phyloP scores from a whole-genome alignment of 35 echinoderm and acorn worm genomes.

The Apostichopus japonicus region DNA sequence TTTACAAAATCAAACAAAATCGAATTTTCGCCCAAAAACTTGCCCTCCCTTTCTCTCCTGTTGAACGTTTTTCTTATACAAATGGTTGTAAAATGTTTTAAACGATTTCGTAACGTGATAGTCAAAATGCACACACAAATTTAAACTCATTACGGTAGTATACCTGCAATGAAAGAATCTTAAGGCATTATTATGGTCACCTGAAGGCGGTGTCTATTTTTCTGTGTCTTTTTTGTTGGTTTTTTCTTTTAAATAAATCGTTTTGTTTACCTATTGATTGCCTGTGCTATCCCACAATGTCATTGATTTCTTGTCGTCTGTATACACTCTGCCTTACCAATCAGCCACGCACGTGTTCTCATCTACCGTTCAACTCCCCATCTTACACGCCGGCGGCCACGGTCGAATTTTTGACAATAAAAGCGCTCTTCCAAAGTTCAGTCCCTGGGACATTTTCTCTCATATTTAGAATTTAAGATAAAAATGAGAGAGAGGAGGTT shows the following conservation, averaged over 20 bases:
- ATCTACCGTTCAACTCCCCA: constrained; percentile 44
- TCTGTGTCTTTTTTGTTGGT: too few species aligned
- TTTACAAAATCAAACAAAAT: constrained; percentile 38
- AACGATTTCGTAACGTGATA: constrained; percentile 39
- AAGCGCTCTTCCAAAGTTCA: constrained; percentile 29
- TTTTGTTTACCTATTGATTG: constrained; percentile 49
- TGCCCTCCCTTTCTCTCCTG: background rate
- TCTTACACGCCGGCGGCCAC: constrained; percentile 48
- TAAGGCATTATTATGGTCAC: constrained; percentile 34
- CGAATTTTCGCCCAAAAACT: constrained; percentile 11
- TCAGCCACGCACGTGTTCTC: constrained; percentile 37
- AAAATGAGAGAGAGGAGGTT: background rate
- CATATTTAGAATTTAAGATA: background rate
- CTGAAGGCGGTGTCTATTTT: constrained; percentile 30
- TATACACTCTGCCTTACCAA: background rate
- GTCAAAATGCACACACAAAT: constrained; percentile 40
- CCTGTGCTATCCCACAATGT: background rate
- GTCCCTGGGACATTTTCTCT: constrained; percentile 18
- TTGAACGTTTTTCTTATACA: background rate
- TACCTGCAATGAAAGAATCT: background rate
- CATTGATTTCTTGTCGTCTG: constrained; percentile 33
- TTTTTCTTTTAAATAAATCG: constrained; percentile 16
- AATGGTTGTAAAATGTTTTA: constrained; percentile 19
- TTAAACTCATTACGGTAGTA: constrained; percentile 28
- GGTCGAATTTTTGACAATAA: constrained; percentile 47